Evolutionary conservation across 1,140 invertebrate genomes (phyloP).

Genomic region (Aphaenogaster floridana): DNA sequence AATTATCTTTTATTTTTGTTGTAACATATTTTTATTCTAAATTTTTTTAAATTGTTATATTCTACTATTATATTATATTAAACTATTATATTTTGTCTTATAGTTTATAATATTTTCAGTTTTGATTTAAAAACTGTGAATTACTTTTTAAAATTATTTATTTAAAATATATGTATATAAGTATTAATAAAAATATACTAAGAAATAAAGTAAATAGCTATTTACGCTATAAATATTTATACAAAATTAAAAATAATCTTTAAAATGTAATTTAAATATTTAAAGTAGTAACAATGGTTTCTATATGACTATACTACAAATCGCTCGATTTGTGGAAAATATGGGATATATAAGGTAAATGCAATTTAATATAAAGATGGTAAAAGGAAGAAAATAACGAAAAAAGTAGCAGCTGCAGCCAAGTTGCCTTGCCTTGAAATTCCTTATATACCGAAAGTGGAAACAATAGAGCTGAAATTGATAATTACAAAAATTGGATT

Average conservation of each 20-base stretch:
- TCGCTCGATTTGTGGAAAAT: background rate
- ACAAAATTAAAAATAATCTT: constrained; percentile 1
- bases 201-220: background rate
- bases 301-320: background rate
- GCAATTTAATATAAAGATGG: background rate
- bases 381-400: background rate
- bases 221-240: background rate
- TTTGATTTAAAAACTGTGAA: background rate
- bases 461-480: background rate
- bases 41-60: background rate
- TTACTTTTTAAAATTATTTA: background rate
- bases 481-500: constrained; percentile 11
- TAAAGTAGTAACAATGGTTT: background rate
- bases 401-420: background rate
- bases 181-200: background rate
- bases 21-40: background rate
- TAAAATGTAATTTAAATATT: constrained; percentile 3
- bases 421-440: background rate
- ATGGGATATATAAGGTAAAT: background rate
- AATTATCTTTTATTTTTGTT: background rate
- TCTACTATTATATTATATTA: too few relatives aligned
- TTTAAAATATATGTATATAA: background rate
- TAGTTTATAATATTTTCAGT: background rate
- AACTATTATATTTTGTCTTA: background rate
- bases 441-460: background rate